These are phyloP conservation scores for Hololepta plana DNA, from an alignment of 2,888 invertebrate genomes.

Conservation along the genomic window DNA sequence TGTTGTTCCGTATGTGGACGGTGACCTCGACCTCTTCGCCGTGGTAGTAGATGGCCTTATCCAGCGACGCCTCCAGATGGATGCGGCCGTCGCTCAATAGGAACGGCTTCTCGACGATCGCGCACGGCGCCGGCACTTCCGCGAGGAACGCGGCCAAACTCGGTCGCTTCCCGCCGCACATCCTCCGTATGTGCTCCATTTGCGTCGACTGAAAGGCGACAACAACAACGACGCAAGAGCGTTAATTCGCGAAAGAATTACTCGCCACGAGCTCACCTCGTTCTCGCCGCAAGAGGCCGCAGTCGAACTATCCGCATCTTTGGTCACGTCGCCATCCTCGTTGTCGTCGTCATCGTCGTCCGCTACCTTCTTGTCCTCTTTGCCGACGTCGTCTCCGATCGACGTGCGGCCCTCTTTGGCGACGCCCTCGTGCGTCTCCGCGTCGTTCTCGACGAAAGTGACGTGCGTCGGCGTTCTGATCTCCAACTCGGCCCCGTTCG, in stretches of 20 bases:
- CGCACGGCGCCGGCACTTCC: slow-evolving; percentile 44
- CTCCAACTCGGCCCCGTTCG: slow-evolving; percentile 9
- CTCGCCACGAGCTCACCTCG: too few species aligned
- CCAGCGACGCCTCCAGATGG: slow-evolving; percentile 58
- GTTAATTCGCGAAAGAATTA: too few species aligned
- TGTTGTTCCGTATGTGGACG: slow-evolving; percentile 59
- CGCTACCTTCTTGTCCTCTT: slow-evolving; percentile 8
- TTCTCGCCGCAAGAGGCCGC: neutral
- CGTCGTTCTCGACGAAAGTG: slow-evolving; percentile 13
- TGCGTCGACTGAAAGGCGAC: slow-evolving; percentile 3
- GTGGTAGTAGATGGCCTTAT: slow-evolving; percentile 67
- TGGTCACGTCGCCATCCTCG: slow-evolving; percentile 6
- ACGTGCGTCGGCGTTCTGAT: slow-evolving; percentile 13
- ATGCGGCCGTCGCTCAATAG: slow-evolving; percentile 70
- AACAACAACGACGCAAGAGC: neutral
- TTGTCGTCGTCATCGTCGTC: slow-evolving; percentile 7
- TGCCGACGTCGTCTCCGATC: neutral
- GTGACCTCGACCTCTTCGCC: slow-evolving; percentile 63
- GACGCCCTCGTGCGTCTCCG: slow-evolving; percentile 11
- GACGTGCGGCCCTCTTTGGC: neutral
- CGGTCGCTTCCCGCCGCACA: slow-evolving; percentile 22
- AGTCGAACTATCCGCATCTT: neutral
- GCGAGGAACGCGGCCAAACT: slow-evolving; percentile 17
- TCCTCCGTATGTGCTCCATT: slow-evolving; percentile 5
- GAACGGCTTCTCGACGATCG: slow-evolving; percentile 64